Evolutionary conservation across 2,113 vertebrate genomes (phyloP), one percentile per base, ranked within the genome.

Genomic region (Microcebus ravelobensis): DNA sequence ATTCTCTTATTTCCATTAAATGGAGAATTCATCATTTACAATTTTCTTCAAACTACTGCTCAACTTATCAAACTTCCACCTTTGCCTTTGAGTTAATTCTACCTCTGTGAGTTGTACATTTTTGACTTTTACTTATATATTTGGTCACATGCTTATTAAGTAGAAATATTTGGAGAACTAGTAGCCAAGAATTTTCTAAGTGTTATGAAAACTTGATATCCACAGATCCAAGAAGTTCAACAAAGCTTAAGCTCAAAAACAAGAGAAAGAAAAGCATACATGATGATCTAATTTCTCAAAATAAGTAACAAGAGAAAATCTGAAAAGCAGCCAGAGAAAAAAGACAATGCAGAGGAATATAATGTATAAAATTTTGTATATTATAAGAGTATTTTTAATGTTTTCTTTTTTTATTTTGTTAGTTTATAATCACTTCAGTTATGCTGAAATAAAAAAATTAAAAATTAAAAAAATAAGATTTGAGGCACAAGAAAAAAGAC

Each of bases 21-120:
- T 8, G 13, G 45, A 73, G 55, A 67, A 87, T 25, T 76, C 36
- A 76, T 68, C 55, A 36, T 83, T 89, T 61, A 55, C 13, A 39
- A 82, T 34, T 68, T 85, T 34, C 42, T 63, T 90, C 36, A 93
- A 93, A 93, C 52, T 85, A 65, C 31, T 92, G 85, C 59, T 59
- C 52, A 93, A 93, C 31, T 93, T 85, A 84, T 52, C 73, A 65
- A 85, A 71, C 48, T 65, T 93, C 67, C 6, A 93, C 23, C 39
- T 65, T 31, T 65, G 13, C 65, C 67, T 74, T 42, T 93, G 20
- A 77, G 50, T 1, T 45, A 89, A 84, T 76, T 76, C 39, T 65
- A 88, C 21, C 61, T 71, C 83, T 88, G 42, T 17, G 31, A 31
- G n/a, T 70, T 94, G 4, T 84, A 25, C 85, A 85, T 50, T 67